Evolutionary conservation across 2,797 vertebrate genomes (phyloP).

Genomic region (Scarus forsteni): DNA sequence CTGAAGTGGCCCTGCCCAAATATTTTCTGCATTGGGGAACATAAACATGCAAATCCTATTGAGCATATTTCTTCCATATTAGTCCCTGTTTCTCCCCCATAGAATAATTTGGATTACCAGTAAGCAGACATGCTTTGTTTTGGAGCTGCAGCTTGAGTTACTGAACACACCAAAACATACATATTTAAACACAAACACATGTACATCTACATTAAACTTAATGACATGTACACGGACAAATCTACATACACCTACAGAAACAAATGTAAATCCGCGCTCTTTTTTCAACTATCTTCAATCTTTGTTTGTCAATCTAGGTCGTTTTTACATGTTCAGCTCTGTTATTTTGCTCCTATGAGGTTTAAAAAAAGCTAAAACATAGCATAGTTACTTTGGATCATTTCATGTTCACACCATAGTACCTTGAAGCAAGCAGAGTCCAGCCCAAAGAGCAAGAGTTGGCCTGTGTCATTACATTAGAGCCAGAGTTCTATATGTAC

Average conservation of each 20-base stretch:
- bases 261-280: neutral
- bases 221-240: neutral
- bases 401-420: no score
- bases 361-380: no score
- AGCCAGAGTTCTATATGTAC: no score
- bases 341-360: no score
- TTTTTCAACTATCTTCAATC: no score
- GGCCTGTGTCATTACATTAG: no score
- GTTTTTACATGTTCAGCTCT: no score
- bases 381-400: no score
- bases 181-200: neutral
- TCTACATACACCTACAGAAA: neutral
- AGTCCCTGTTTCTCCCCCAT: slow-evolving; percentile 48
- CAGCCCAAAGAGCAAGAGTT: no score
- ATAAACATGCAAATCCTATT: slow-evolving; percentile 75
- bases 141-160: slow-evolving; percentile 46
- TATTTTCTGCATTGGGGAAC: slow-evolving; percentile 64
- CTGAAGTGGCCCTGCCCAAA: slow-evolving; percentile 49
- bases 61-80: slow-evolving; percentile 47
- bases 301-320: no score
- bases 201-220: neutral
- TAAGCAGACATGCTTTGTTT: slow-evolving; percentile 46
- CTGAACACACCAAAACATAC: slow-evolving; percentile 16
- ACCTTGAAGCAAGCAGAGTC: no score
- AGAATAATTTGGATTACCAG: slow-evolving; percentile 71